A percentile compares a stretch with the other conserved stretches of the same genome.
These are phyloP conservation scores for Enteromius treurensis DNA, from an alignment of 2,797 vertebrate genomes.

Conservation along the genomic window DNA sequence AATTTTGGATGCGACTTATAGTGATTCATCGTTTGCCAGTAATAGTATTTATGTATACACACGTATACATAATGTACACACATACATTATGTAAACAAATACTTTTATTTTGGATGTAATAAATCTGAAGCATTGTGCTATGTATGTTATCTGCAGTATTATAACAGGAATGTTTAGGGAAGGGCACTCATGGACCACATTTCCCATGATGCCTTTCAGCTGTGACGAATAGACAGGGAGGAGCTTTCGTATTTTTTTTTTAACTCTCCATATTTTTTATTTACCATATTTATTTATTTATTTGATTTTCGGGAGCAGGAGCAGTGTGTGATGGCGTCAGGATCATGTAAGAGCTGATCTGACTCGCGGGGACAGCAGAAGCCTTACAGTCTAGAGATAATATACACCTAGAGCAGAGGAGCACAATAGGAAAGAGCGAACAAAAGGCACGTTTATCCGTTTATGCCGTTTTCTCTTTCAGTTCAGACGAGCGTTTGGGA, in stretches of 20 bases:
- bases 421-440: conserved; percentile 72
- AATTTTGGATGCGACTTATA: no score
- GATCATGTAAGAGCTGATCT: conserved; percentile 7
- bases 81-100: no score
- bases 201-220: conserved; percentile 59
- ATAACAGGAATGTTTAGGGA: not conserved
- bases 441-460: conserved; percentile 70
- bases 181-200: conserved; percentile 55
- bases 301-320: conserved; percentile 64
- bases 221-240: conserved; percentile 61
- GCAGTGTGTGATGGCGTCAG: conserved; percentile 63
- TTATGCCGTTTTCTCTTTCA: conserved; percentile 47
- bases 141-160: not conserved
- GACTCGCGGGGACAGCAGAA: conserved; percentile 21
- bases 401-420: conserved; percentile 47
- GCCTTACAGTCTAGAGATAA: not conserved
- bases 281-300: conserved; percentile 70
- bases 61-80: no score
- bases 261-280: conserved; percentile 70
- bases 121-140: not conserved
- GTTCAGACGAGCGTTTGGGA: conserved; percentile 40
- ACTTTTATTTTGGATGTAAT: not conserved
- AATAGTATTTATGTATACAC: no score
- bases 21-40: no score
- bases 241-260: conserved; percentile 58